These are phyloP conservation scores for Syrmaticus mikado DNA, from an alignment of 2,113 vertebrate species.

Conservation along the genomic window DNA sequence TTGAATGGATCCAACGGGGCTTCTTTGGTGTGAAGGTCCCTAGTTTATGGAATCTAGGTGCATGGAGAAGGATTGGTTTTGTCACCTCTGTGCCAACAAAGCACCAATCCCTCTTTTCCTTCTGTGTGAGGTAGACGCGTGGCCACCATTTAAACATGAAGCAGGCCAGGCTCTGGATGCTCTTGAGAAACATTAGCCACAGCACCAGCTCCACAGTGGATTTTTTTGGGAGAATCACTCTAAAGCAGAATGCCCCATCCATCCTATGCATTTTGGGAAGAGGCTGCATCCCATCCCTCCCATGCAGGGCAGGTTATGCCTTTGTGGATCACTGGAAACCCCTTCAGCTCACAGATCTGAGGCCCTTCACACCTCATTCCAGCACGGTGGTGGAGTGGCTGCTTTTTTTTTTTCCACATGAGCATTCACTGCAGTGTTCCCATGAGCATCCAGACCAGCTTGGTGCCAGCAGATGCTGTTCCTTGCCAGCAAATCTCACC, in stretches of 20 bases:
- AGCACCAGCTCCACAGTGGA: not conserved
- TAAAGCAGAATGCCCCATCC: not conserved
- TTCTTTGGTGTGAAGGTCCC: not conserved
- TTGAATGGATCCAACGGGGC: not conserved
- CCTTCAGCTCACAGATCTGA: not conserved
- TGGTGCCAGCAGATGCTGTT: slow-evolving; percentile 24
- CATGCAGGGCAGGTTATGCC: not conserved
- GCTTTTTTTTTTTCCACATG: not conserved
- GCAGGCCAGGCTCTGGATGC: not conserved
- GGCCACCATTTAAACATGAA: not conserved
- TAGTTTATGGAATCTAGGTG: not conserved
- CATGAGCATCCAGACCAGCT: not conserved
- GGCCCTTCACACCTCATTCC: not conserved
- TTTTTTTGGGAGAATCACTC: not conserved
- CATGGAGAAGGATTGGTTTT: not conserved
- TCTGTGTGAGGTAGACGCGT: not conserved
- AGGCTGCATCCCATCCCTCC: not conserved
- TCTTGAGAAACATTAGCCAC: not conserved
- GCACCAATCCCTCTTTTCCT: not conserved
- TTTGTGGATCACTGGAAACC: fast-evolving
- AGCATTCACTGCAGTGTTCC: not conserved
- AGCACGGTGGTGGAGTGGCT: not conserved
- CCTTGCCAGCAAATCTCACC: slow-evolving; percentile 10
- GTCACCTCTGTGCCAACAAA: not conserved
- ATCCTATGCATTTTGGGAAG: fast-evolving